phyloP scores from a whole-genome alignment of 1,140 invertebrate species.

The Drosophila bocki region DNA sequence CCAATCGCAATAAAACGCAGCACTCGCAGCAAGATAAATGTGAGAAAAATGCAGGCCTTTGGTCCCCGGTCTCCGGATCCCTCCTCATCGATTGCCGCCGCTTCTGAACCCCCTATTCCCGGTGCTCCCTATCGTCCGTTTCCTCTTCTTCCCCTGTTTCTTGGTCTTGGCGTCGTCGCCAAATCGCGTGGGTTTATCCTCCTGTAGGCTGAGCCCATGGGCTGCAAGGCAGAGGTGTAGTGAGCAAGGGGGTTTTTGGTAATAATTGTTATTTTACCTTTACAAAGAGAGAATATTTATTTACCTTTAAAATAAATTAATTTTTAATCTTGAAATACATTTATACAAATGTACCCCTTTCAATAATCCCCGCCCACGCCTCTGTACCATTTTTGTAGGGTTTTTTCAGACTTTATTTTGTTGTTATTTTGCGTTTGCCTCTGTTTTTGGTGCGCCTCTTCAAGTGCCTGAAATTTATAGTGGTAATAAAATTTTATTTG shows the following conservation, averaged over 20 bases:
- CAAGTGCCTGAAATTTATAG: conserved; percentile 83
- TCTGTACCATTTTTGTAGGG: conserved; percentile 20
- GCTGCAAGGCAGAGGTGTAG: conserved; percentile 18
- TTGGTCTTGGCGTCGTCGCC: conserved; percentile 64
- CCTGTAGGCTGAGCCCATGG: conserved; percentile 34
- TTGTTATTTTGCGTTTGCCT: conserved; percentile 46
- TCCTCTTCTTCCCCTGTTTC: conserved; percentile 52
- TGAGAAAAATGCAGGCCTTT: conserved; percentile 78
- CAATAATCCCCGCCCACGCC: conserved; percentile 28
- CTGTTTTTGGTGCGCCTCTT: conserved; percentile 55
- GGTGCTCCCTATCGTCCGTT: conserved; percentile 27
- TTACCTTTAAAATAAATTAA: no score
- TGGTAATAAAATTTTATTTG: conserved; percentile 84
- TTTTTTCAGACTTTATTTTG: conserved; percentile 22
- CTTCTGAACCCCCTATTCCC: conserved; percentile 17
- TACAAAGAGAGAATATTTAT: neutral
- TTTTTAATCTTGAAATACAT: no score
- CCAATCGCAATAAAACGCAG: conserved; percentile 83
- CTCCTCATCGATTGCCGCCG: conserved; percentile 4
- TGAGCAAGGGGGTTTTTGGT: neutral
- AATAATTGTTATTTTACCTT: neutral
- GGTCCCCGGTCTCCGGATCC: conserved; percentile 2
- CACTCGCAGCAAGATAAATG: conserved; percentile 81
- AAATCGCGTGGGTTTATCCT: conserved; percentile 82
- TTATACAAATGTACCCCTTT: neutral